Evolutionary conservation across 1,140 invertebrate species (phyloP), one percentile per base, ranked within the genome.

Genomic region (Galleria mellonella): DNA sequence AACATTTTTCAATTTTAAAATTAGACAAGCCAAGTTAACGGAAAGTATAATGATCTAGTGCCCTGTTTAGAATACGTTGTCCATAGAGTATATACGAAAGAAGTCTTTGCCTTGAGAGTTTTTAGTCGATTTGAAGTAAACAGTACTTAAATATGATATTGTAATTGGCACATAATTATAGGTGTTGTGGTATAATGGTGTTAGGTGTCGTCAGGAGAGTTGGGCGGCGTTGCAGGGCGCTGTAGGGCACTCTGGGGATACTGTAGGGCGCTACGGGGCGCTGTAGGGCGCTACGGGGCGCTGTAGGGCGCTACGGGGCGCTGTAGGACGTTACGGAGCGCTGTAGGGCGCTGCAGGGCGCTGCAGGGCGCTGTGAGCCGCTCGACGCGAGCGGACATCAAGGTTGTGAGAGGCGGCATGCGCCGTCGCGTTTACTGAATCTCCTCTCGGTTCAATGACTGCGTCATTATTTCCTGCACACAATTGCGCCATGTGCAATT

Each of bases 401-500:
- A 68, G 77, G 77, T 78, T 78, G 74, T 77, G 77, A 81, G 55
- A 58, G 58, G 64, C 50, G 65, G 61, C 64, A 12, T 9, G 14
- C 13, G 49, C 51, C 63, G 67, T 60, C 59, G 59, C 67, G 59
- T 58, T 59, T 55, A 62, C 65, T 73, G 79, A 83, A 82, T 83
- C 79, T 83, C 76, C 74, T 69, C 70, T 76, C 68, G 79, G 70
- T 73, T 78, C 65, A 74, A 72, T 72, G 71, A 78, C 75, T 78
- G 77, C 69, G 62, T 68, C 68, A 70, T 70, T 67, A 65, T 77
- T 74, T 74, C 72, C 72, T 71, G 71, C 75, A 81, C 77, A 79
- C 74, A 63, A 73, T 76, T 78, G 77, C 75, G 74, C 66, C 74
- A 67, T 66, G 82, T 85, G 82, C 82, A 85, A 85, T 85, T 79